Evolutionary conservation across 2,888 invertebrate genomes (phyloP).

Genomic region (Tinea semifulvella): DNA sequence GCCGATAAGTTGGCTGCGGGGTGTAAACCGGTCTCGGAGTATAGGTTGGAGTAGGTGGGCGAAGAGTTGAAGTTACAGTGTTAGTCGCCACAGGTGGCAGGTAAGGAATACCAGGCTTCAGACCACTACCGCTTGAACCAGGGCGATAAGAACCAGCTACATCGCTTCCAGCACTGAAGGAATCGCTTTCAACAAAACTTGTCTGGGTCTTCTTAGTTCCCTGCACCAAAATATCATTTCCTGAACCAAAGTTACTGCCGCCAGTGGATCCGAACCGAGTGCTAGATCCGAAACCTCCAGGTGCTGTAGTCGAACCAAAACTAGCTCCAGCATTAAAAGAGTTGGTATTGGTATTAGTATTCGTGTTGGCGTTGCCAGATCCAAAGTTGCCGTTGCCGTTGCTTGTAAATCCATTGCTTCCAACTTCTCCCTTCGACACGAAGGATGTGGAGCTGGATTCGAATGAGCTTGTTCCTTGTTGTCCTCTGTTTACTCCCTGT

Average conservation of each 20-base stretch:
- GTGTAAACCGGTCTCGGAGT: constrained; percentile 26
- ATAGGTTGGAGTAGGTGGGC: constrained; percentile 28
- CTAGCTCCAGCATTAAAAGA: constrained; percentile 15
- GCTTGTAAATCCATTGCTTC: constrained; percentile 13
- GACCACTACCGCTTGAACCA: constrained; percentile 32
- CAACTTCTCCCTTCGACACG: constrained; percentile 19
- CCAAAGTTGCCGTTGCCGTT: constrained; percentile 18
- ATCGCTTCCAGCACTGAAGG: constrained; percentile 46
- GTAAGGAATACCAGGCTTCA: constrained; percentile 59
- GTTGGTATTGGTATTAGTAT: constrained; percentile 15
- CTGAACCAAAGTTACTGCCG: constrained; percentile 21
- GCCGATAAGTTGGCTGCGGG: constrained; percentile 32
- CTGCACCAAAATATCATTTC: constrained; percentile 33
- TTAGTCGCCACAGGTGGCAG: constrained; percentile 39
- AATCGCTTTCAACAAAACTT: constrained; percentile 46
- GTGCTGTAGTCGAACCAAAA: not conserved
- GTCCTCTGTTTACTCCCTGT: too few species aligned
- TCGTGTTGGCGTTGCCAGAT: constrained; percentile 16
- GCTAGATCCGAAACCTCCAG: constrained; percentile 16
- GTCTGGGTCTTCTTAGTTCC: constrained; percentile 38
- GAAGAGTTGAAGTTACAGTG: constrained; percentile 29
- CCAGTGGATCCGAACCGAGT: constrained; percentile 22
- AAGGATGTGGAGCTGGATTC: constrained; percentile 21
- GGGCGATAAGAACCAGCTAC: constrained; percentile 39
- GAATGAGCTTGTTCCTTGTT: too few species aligned